phyloP scores from a whole-genome alignment of 2,113 vertebrate genomes.

The Hylia prasina region DNA sequence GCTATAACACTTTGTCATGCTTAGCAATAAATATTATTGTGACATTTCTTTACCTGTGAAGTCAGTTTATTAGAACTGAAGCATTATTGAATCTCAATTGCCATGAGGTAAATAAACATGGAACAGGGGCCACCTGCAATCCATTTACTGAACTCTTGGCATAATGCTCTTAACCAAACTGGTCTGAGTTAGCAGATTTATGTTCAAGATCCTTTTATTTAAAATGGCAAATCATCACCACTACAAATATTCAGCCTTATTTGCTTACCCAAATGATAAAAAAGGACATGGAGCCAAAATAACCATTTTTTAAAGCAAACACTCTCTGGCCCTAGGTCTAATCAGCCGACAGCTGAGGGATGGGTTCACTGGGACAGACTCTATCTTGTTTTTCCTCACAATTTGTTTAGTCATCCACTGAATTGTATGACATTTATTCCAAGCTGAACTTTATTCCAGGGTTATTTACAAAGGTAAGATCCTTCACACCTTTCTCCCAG shows the following conservation, averaged over 20 bases:
- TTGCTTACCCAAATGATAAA: background rate
- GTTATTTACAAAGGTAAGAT: background rate
- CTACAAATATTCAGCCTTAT: background rate
- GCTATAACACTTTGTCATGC: background rate
- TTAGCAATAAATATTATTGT: background rate
- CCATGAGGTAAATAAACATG: background rate
- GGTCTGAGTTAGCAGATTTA: background rate
- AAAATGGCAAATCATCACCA: background rate
- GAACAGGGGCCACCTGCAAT: background rate
- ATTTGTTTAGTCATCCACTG: background rate
- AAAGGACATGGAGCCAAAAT: background rate
- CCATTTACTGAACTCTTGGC: background rate
- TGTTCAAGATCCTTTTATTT: background rate
- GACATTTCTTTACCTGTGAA: background rate
- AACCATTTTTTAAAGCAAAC: background rate
- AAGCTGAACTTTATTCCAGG: background rate
- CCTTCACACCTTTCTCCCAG: background rate
- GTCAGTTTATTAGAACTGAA: background rate
- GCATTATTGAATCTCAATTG: background rate
- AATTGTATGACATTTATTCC: background rate
- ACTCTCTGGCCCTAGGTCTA: background rate
- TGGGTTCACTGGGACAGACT: background rate
- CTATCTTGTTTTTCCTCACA: background rate
- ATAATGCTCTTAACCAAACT: background rate
- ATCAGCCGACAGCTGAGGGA: background rate